These are phyloP conservation scores for Mionectes macconnelli DNA, from an alignment of 2,113 vertebrate genomes.

Conservation along the genomic window DNA sequence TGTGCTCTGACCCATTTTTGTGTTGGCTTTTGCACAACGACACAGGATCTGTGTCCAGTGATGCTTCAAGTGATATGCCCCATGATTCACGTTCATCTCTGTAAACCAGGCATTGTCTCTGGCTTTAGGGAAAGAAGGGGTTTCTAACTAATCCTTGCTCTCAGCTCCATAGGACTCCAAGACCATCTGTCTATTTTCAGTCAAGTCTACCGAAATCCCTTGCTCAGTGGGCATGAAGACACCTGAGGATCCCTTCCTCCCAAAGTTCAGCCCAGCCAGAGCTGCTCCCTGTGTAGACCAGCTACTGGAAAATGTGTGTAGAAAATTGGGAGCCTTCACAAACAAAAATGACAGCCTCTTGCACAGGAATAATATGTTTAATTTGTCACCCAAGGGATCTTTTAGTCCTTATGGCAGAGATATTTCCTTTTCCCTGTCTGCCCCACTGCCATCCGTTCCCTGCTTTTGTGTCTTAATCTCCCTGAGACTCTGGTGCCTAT, in stretches of 20 bases:
- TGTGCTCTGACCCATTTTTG: not conserved
- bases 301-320: not conserved
- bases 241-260: not conserved
- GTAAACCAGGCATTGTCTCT: not conserved
- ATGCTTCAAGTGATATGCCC: not conserved
- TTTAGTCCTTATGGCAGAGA: not conserved
- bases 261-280: not conserved
- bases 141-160: not conserved
- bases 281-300: not conserved
- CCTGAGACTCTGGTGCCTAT: not conserved
- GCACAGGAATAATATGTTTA: not conserved
- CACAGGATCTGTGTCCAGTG: not conserved
- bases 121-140: not conserved
- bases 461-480: conserved; percentile 16
- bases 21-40: not conserved
- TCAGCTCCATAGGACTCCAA: not conserved
- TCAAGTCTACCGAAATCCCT: not conserved
- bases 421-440: not conserved
- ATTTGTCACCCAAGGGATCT: not conserved
- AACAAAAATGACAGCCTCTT: not conserved
- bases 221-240: not conserved
- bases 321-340: not conserved
- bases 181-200: conserved; percentile 21
- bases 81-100: not conserved
- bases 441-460: not conserved